phyloP scores from a whole-genome alignment of 2,888 invertebrate genomes.

The Cynaeus angustus region DNA sequence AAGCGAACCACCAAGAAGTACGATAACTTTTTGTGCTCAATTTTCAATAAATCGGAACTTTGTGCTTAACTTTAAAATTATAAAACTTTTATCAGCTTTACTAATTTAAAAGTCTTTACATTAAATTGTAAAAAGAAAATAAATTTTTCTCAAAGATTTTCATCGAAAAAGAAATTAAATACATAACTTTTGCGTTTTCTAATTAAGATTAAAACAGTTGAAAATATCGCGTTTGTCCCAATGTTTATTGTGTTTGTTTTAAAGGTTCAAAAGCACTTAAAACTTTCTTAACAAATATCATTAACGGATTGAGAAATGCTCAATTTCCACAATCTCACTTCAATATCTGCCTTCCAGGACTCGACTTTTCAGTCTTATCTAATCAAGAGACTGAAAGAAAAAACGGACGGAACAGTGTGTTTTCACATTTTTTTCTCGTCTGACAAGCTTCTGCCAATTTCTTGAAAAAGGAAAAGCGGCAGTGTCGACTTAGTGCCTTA shows the following conservation, averaged over 20 bases:
- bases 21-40: slow-evolving; percentile 26
- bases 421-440: slow-evolving; percentile 21
- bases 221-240: no score
- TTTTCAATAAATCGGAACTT: slow-evolving; percentile 32
- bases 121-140: background rate
- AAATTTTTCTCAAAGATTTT: background rate
- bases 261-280: no score
- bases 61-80: slow-evolving; percentile 15
- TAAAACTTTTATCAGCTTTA: slow-evolving; percentile 30
- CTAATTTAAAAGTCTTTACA: slow-evolving; percentile 22
- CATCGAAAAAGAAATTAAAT: no score
- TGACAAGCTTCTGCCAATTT: slow-evolving; percentile 16
- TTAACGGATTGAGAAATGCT: background rate
- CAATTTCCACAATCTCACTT: background rate
- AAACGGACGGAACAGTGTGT: slow-evolving; percentile 7
- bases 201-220: no score
- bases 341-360: background rate
- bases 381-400: slow-evolving; percentile 19
- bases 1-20: slow-evolving; percentile 3
- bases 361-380: slow-evolving; percentile 20
- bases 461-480: slow-evolving; percentile 29
- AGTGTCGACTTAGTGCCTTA: slow-evolving; percentile 38
- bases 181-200: no score
- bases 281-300: background rate
- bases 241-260: no score